Evolutionary conservation across 2,797 vertebrate genomes (phyloP).

Genomic region (Cossypha polioptera): DNA sequence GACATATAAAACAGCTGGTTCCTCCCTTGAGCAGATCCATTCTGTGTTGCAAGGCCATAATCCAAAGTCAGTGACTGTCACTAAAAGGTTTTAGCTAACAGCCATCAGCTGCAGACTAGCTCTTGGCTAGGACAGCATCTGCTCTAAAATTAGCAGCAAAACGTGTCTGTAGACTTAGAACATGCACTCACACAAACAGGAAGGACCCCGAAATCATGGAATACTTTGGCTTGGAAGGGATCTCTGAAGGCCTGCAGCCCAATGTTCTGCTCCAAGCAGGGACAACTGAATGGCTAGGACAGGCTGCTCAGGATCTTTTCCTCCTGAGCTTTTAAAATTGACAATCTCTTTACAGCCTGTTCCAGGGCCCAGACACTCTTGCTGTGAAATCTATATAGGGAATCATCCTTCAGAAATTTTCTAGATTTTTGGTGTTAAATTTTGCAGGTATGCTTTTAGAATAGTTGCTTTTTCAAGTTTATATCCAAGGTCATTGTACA

Average conservation of each 20-base stretch:
- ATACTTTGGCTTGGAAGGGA: neutral
- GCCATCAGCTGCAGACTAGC: neutral
- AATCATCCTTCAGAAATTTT: neutral
- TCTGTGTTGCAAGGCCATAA: neutral
- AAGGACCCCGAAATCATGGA: neutral
- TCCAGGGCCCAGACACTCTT: neutral
- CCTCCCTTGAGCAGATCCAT: neutral
- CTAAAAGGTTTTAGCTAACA: neutral
- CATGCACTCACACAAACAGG: neutral
- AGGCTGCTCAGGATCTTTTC: neutral
- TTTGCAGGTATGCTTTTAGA: neutral
- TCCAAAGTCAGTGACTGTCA: neutral
- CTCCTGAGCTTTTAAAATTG: neutral
- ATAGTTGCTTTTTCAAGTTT: neutral
- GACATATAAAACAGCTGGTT: neutral
- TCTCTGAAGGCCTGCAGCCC: neutral
- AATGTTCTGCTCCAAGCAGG: neutral
- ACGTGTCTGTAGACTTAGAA: neutral
- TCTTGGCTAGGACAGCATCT: neutral
- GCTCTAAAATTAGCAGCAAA: neutral
- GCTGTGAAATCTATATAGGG: neutral
- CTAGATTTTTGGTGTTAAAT: neutral
- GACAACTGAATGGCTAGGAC: fast-evolving
- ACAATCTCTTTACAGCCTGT: fast-evolving
- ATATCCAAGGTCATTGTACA: neutral